Evolutionary conservation across 1,140 invertebrate species (phyloP), one percentile per base, ranked within the genome.

Genomic region (Drosophila cardini): DNA sequence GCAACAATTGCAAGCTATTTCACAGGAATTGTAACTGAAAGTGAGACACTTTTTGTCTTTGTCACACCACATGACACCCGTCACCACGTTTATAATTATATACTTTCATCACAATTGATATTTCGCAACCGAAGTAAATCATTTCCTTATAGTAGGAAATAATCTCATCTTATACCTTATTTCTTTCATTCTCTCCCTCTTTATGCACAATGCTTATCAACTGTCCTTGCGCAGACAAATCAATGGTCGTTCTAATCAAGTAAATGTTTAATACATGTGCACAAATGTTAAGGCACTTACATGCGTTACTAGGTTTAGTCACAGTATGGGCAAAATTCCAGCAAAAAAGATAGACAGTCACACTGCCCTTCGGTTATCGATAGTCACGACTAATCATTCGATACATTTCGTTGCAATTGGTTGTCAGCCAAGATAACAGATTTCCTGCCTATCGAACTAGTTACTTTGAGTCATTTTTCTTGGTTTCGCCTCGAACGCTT

Each of bases 21-120:
- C 36, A 38, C 36, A 26, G 21, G 21, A 26, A 26, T 26, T 11
- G 11, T 11, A 11, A 38, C 30, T 38, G 36, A 38, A 9, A 38
- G 36, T 38, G 3, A 38, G 9, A 11, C 9, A 38, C 11, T 11
- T 38, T 38, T 11, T 26, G 21, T 26, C 21, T 26, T 26, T 26
- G 21, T 36, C 34, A 36, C 34, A 9, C 34, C 7, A 7, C 10
- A 36, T 36, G 34, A 36, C 34, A 10, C 10, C 8, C 34, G 10
- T 42, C 40, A 42, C 40, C 13, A 11, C 40, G 40, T 42, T 13
- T 42, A 42, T 42, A 42, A 42, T 42, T 42, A 42, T 42, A 42
- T 42, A 42, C 40, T 36, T 36, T 2, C 21, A 26, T 26, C 21
- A 26, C 21, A 26, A 26, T 26, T 26, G 21, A 26, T 26, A 26